Evolutionary conservation across 2,113 vertebrate species (phyloP).

Genomic region (Myiozetetes cayanensis): DNA sequence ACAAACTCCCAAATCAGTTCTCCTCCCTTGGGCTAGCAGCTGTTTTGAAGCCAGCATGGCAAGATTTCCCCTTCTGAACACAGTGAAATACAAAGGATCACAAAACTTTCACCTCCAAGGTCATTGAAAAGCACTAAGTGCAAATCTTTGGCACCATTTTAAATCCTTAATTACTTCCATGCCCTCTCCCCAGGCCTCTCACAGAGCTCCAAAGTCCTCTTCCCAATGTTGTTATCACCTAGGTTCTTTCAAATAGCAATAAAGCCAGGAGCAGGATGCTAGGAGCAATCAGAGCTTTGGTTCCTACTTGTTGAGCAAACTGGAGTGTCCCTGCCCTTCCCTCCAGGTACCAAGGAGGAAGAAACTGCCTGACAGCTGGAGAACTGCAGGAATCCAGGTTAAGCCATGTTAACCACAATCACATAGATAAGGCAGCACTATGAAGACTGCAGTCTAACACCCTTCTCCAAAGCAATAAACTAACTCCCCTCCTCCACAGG

Average conservation of each 20-base stretch:
- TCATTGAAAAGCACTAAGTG: neutral
- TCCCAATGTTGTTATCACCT: neutral
- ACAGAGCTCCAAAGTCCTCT: neutral
- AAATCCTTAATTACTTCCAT: neutral
- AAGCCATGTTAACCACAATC: neutral
- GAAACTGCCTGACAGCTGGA: neutral
- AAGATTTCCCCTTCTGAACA: neutral
- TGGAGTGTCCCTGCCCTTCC: neutral
- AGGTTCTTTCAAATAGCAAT: neutral
- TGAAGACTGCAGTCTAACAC: neutral
- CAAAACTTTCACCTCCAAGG: neutral
- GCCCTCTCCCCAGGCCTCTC: neutral
- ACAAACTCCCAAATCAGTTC: neutral
- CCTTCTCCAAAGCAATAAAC: neutral
- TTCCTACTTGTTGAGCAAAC: neutral
- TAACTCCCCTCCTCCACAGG: neutral
- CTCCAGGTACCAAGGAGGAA: neutral
- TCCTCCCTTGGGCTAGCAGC: neutral
- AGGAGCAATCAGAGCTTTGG: neutral
- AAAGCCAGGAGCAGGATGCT: neutral
- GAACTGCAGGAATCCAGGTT: neutral
- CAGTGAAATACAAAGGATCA: neutral
- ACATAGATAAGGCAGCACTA: neutral
- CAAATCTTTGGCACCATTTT: neutral
- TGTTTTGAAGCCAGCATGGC: neutral